Evolutionary conservation across 2,797 vertebrate genomes (phyloP).

Genomic region (Vireo griseus): DNA sequence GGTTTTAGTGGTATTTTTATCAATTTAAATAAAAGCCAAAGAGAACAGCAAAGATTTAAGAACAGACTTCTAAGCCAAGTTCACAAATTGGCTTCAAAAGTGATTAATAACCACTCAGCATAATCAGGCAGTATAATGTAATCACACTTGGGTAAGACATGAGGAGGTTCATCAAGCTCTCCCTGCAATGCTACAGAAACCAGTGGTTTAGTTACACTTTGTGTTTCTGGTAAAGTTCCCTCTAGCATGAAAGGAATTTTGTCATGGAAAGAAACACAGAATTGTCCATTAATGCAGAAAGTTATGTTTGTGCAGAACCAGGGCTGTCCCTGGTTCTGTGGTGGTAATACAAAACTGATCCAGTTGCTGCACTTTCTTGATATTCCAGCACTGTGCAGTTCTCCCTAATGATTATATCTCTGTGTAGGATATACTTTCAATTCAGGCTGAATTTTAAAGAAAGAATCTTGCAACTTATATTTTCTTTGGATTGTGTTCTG

Average conservation of each 20-base stretch:
- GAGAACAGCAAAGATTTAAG: neutral
- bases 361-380: neutral
- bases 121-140: conserved; percentile 19
- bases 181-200: neutral
- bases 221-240: neutral
- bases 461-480: neutral
- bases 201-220: neutral
- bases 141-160: neutral
- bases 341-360: neutral
- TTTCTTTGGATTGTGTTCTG: conserved; percentile 43
- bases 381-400: neutral
- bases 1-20: neutral
- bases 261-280: neutral
- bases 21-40: neutral
- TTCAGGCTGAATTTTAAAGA: neutral
- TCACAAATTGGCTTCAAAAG: conserved; percentile 35
- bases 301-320: neutral
- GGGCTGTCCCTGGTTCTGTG: neutral
- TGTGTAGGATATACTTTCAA: neutral
- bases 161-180: neutral
- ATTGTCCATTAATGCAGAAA: neutral
- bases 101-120: conserved; percentile 22
- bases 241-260: neutral
- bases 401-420: neutral
- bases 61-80: neutral